phyloP scores from a whole-genome alignment of 2,888 invertebrate genomes.

The Oscheius myriophilus region DNA sequence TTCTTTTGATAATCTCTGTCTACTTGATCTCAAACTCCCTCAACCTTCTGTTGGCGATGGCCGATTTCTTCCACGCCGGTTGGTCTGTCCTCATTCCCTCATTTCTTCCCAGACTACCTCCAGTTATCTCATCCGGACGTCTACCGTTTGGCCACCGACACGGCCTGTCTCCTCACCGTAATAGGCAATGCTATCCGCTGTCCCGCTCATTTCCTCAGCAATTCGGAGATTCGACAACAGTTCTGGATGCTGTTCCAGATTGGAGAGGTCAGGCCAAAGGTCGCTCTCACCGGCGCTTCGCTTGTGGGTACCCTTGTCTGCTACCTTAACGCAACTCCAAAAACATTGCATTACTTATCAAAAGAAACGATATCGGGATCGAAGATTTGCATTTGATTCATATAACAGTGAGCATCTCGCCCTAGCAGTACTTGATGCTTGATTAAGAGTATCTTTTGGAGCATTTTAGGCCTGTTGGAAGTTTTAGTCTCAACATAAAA shows the following conservation, averaged over 20 bases:
- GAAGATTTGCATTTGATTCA: too few relatives aligned
- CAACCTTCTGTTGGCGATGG: slow-evolving; percentile 60
- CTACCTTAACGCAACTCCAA: not conserved
- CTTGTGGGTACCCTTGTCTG: slow-evolving; percentile 10
- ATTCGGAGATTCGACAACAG: slow-evolving; percentile 66
- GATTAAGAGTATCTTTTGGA: too few relatives aligned
- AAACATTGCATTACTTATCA: too few relatives aligned
- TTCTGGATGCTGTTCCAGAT: slow-evolving; percentile 51
- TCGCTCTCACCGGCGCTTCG: slow-evolving; percentile 7
- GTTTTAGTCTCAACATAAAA: too few relatives aligned
- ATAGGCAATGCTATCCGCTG: slow-evolving; percentile 68
- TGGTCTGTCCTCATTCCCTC: not conserved
- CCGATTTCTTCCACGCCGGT: slow-evolving; percentile 67
- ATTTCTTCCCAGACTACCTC: slow-evolving; percentile 44
- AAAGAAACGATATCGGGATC: too few relatives aligned
- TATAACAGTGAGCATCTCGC: too few relatives aligned
- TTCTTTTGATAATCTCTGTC: slow-evolving; percentile 66
- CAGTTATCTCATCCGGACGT: slow-evolving; percentile 56
- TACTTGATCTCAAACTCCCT: slow-evolving; percentile 67
- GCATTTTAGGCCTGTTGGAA: too few relatives aligned
- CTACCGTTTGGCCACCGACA: slow-evolving; percentile 61
- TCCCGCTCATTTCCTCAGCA: slow-evolving; percentile 66
- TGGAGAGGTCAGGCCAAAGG: slow-evolving; percentile 17
- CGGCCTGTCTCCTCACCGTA: slow-evolving; percentile 62
- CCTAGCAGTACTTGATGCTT: too few relatives aligned